Conservation (phyloP, 2,888 invertebrate genomes). For the Conus canariensis region DNA sequence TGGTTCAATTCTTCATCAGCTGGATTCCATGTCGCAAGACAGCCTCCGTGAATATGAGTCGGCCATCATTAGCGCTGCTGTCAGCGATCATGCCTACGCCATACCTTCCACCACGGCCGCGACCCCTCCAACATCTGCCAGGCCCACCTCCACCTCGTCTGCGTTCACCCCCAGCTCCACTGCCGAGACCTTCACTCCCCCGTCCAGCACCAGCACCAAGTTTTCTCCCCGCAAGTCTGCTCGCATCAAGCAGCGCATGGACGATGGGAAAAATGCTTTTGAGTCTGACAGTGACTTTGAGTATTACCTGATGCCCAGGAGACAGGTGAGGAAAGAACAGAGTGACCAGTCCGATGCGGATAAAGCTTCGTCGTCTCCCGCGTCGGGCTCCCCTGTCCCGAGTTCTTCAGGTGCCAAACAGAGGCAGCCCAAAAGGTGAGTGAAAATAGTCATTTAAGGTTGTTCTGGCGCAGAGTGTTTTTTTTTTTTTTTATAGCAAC, state of each 20-base stretch:
- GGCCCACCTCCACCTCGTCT: constrained; percentile 52
- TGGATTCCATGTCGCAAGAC: constrained; percentile 37
- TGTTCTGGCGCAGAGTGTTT: no score
- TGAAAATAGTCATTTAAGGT: not conserved
- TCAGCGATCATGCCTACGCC: constrained; percentile 68
- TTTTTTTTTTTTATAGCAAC: no score
- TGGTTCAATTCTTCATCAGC: not conserved
- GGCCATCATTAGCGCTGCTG: constrained; percentile 57
- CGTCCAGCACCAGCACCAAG: constrained; percentile 46
- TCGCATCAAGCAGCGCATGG: constrained; percentile 40
- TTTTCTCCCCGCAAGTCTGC: constrained; percentile 30
- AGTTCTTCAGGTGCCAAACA: not conserved
- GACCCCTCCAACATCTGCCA: constrained; percentile 52
- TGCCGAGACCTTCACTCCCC: constrained; percentile 65
- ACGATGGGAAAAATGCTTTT: constrained; percentile 34
- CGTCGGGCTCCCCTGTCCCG: constrained; percentile 1
- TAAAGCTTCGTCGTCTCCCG: constrained; percentile 14
- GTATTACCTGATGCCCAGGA: constrained; percentile 28
- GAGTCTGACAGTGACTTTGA: constrained; percentile 46
- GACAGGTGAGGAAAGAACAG: constrained; percentile 33
- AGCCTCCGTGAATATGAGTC: constrained; percentile 48
- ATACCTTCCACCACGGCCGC: constrained; percentile 47
- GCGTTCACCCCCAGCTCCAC: constrained; percentile 47
- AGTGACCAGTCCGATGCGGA: constrained; percentile 18
- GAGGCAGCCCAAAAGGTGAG: constrained; percentile 42